Conservation (phyloP, 2,888 invertebrate species). For the Drosophila falleni region DNA sequence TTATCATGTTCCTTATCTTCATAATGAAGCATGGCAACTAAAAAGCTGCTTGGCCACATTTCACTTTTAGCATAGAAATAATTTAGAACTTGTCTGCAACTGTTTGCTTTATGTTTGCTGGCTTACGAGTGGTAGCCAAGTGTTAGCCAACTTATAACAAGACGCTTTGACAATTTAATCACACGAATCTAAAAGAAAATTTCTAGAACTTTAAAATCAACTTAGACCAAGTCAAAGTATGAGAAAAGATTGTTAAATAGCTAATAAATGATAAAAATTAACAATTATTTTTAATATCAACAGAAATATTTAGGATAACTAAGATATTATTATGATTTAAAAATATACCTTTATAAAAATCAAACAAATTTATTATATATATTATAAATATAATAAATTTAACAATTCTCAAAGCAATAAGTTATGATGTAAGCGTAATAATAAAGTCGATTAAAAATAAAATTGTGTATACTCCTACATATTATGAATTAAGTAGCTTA, state of each 20-base stretch:
- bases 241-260: background rate
- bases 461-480: background rate
- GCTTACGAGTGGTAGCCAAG: constrained; percentile 7
- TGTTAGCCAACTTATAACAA: constrained; percentile 25
- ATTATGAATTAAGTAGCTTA: background rate
- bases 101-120: constrained; percentile 51
- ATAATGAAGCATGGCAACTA: constrained; percentile 24
- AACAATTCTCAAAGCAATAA: too few relatives aligned
- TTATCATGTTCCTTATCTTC: constrained; percentile 30
- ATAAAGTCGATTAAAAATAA: background rate
- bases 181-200: background rate
- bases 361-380: too few relatives aligned
- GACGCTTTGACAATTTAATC: constrained; percentile 15
- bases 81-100: constrained; percentile 72
- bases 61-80: constrained; percentile 82
- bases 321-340: background rate
- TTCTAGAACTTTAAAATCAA: background rate
- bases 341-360: too few relatives aligned
- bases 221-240: background rate
- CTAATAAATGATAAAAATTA: background rate
- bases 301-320: background rate
- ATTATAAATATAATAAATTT: too few relatives aligned
- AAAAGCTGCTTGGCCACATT: constrained; percentile 77
- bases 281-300: background rate
- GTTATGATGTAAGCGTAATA: too few relatives aligned